Base-by-base conservation (phyloP, 2,888 invertebrate species). In the Tetropium fuscum region DNA sequence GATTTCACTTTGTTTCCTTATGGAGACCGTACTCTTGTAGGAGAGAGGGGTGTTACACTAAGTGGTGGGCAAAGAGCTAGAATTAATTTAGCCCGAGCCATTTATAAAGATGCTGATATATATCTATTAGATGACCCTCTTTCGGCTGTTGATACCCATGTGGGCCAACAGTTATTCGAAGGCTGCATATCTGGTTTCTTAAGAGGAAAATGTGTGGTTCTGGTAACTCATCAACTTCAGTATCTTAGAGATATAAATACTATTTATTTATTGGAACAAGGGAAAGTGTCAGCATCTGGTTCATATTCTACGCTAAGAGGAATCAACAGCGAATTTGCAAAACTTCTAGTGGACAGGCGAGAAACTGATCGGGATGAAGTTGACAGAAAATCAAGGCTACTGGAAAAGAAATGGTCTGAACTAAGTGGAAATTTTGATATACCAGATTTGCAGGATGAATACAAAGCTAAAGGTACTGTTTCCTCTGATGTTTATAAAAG, bases 101-200 rank as follows among this genome's bases (percentile, higher is more conserved):
- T 95, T 1, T 95, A 95, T 80, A 88, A 90, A 38, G 87, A 93
- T 55, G 89, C 92, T 0, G 92, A 94, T 63, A 89, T 95, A 63
- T 95, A 94, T 76, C 81, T 95, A 8, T 82, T 96, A 47, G 95
- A 96, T 78, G 95, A 95, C 82, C 95, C 95, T 0, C 83, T 95
- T 16, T 91, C 93, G 63, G 95, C 95, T 0, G 95, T 95, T 6
- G 95, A 96, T 82, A 87, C 94, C 0, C 91, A 92, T 77, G 95
- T 95, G 1, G 93, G 94, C 1, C 87, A 91, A 0, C 91, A 93
- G 80, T 84, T 96, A 69, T 95, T 95, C 81, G 92, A 95, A 75
- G 87, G 90, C 73, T 93, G 92, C 74, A 85, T 92, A 44, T 84
- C 71, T n/a, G 72, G 85, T 3, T 87, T 88, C 69, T 81, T 93